phyloP scores from a whole-genome alignment of 2,797 vertebrate species.

The Gephyroberyx darwinii region DNA sequence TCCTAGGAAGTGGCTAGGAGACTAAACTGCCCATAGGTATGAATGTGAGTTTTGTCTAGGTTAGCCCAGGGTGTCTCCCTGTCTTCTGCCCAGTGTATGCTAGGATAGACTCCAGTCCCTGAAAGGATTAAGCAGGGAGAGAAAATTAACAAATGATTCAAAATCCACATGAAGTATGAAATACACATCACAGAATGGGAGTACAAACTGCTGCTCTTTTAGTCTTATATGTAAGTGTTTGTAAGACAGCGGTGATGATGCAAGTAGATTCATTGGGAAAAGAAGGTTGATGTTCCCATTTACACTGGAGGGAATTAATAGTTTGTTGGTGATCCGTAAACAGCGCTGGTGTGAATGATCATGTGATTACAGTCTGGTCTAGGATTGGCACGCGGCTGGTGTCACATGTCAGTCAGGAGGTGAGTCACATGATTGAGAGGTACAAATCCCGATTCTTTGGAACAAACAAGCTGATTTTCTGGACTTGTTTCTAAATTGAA shows the following conservation, averaged over 20 bases:
- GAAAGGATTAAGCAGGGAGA: no score
- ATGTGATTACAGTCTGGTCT: conserved; percentile 78
- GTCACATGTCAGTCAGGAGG: conserved; percentile 85
- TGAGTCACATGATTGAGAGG: conserved; percentile 78
- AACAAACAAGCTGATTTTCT: conserved; percentile 72
- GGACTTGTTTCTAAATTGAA: conserved; percentile 70
- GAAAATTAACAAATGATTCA: no score
- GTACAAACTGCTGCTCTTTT: no score
- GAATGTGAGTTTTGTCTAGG: conserved; percentile 28
- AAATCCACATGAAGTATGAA: no score
- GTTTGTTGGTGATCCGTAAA: conserved; percentile 63
- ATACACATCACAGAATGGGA: no score
- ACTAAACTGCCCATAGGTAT: conserved; percentile 32
- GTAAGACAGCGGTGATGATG: background rate
- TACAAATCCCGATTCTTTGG: conserved; percentile 76
- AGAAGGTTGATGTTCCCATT: conserved; percentile 12
- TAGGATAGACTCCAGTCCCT: background rate
- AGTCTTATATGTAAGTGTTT: no score
- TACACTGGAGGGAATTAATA: conserved; percentile 43
- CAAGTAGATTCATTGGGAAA: background rate
- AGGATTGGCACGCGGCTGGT: conserved; percentile 77
- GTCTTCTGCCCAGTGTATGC: background rate
- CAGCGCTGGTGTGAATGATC: conserved; percentile 65
- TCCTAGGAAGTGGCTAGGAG: conserved; percentile 25
- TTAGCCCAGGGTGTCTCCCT: conserved; percentile 17